These are phyloP conservation scores for Erinaceus europaeus DNA, from an alignment of 2,113 vertebrate species.

Conservation along the genomic window DNA sequence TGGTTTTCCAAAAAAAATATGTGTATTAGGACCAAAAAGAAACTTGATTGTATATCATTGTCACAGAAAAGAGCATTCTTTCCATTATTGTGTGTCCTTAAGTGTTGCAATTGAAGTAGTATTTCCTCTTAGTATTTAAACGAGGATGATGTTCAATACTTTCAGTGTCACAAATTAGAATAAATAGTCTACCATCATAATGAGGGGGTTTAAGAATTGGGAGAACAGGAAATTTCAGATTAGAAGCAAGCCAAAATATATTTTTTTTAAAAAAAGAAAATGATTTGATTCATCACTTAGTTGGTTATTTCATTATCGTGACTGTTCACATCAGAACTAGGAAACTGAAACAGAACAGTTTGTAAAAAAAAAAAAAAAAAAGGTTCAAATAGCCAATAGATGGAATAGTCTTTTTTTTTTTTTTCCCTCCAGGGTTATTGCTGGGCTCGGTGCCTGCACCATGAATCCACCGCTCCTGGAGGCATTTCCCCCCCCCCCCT, in stretches of 20 bases:
- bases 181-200: neutral
- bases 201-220: neutral
- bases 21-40: neutral
- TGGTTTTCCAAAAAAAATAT: neutral
- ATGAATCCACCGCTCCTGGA: too few relatives aligned
- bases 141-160: neutral
- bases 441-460: too few relatives aligned
- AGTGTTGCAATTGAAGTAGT: neutral
- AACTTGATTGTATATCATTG: neutral
- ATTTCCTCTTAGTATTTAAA: neutral
- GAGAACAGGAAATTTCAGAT: conserved; percentile 27
- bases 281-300: neutral
- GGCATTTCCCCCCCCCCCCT: too few relatives aligned
- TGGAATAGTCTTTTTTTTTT: too few relatives aligned
- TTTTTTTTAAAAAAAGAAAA: neutral
- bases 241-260: neutral
- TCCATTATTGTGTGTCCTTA: neutral
- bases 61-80: neutral
- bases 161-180: neutral
- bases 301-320: neutral
- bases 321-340: neutral
- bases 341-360: neutral
- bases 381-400: too few relatives aligned
- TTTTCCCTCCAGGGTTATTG: too few relatives aligned
- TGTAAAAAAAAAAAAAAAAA: too few relatives aligned